These are phyloP conservation scores for Meloidogyne hapla DNA, from an alignment of 1,140 invertebrate species.

Conservation along the genomic window DNA sequence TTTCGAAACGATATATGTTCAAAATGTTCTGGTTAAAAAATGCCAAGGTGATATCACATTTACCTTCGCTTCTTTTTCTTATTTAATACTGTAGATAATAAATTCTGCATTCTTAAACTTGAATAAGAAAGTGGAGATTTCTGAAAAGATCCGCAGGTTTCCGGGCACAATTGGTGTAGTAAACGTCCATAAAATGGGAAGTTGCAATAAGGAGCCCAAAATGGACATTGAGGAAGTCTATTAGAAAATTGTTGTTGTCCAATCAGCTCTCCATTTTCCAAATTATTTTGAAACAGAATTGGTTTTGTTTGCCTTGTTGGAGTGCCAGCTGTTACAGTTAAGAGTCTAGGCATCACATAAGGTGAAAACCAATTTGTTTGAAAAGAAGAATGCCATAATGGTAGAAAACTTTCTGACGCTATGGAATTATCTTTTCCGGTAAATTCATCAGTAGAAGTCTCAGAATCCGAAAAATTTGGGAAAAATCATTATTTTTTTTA, in stretches of 20 bases:
- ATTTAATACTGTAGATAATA: background rate
- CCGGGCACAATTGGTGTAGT: slow-evolving; percentile 56
- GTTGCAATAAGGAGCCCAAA: slow-evolving; percentile 54
- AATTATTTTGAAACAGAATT: background rate
- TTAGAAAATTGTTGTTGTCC: too few species aligned
- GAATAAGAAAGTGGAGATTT: background rate
- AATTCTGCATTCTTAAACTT: background rate
- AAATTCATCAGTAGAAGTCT: slow-evolving; percentile 3
- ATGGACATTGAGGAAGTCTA: slow-evolving; percentile 52
- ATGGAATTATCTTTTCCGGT: slow-evolving; percentile 10
- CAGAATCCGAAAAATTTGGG: background rate
- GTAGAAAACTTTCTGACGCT: background rate
- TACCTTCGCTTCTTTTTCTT: background rate
- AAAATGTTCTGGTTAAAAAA: too few species aligned
- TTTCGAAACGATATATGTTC: too few species aligned
- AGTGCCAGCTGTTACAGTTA: slow-evolving; percentile 3
- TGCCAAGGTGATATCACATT: too few species aligned
- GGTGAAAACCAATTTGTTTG: background rate
- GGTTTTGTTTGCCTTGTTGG: slow-evolving; percentile 2
- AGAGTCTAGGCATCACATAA: background rate
- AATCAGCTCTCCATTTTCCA: slow-evolving; percentile 49
- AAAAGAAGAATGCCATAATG: background rate
- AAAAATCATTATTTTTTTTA: slow-evolving; percentile 5
- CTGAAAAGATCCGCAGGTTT: slow-evolving; percentile 1
- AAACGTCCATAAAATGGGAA: slow-evolving; percentile 60